Percentiles rank a stretch among this genome's conserved stretches.
Conservation (phyloP, 2,113 vertebrate species). For the Oncorhynchus gorbuscha region DNA sequence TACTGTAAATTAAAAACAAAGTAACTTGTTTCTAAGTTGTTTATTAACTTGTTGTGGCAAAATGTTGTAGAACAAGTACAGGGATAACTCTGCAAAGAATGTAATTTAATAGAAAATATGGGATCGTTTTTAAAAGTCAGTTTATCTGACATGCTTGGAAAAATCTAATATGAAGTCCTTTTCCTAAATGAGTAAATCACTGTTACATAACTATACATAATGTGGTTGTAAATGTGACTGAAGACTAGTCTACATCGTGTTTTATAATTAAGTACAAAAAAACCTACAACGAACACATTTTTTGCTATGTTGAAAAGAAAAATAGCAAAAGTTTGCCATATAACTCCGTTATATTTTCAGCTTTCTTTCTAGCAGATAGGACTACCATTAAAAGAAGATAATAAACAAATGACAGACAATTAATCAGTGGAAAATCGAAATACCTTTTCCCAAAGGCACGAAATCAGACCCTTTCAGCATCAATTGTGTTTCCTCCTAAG, state of each 20-base stretch:
- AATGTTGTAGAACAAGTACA: too few species aligned
- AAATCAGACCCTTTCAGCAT: slow-evolving; percentile 26
- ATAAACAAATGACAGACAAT: not conserved
- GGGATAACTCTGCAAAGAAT: too few species aligned
- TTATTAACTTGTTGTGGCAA: too few species aligned
- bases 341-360: not conserved
- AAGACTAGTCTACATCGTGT: not conserved
- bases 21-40: too few species aligned
- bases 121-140: too few species aligned
- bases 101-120: too few species aligned
- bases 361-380: not conserved
- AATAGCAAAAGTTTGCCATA: too few species aligned
- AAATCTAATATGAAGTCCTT: not conserved
- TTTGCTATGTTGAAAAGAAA: not conserved
- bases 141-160: too few species aligned
- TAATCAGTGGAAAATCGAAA: not conserved
- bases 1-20: too few species aligned
- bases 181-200: not conserved
- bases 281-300: not conserved
- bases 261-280: not conserved
- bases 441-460: not conserved
- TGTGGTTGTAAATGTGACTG: not conserved
- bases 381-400: not conserved
- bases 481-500: slow-evolving; percentile 28
- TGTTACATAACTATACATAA: not conserved